These are phyloP conservation scores for Pangasius macronema DNA, from an alignment of 2,797 vertebrate species.

Conservation along the genomic window DNA sequence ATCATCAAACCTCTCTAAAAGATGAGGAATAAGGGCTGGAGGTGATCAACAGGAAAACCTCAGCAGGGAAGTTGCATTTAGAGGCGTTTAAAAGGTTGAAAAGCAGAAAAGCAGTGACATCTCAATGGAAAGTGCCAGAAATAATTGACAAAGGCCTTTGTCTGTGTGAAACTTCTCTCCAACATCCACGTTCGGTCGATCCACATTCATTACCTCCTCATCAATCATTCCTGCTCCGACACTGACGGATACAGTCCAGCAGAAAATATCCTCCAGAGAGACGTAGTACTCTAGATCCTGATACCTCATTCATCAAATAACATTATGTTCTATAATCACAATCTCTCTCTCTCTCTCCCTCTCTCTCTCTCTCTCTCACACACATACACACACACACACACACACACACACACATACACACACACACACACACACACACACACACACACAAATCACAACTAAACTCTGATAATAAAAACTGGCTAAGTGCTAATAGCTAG, in stretches of 20 bases:
- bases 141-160: not conserved
- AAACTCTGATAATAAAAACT: not conserved
- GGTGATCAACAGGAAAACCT: not conserved
- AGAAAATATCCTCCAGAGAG: not conserved
- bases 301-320: not conserved
- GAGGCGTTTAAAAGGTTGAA: not conserved
- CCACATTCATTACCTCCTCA: conserved; percentile 6
- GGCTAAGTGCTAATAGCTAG: not conserved
- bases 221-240: not conserved
- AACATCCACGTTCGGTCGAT: not conserved
- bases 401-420: no score
- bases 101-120: not conserved
- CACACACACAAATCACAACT: no score
- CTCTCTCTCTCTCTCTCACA: not conserved
- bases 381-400: no score
- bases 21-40: not conserved
- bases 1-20: not conserved
- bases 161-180: not conserved
- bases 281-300: not conserved
- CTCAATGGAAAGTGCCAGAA: not conserved
- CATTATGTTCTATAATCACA: not conserved
- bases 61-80: not conserved
- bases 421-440: no score
- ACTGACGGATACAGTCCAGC: not conserved
- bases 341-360: not conserved